Conservation (phyloP, 2,113 vertebrate genomes). For the Panurus biarmicus region DNA sequence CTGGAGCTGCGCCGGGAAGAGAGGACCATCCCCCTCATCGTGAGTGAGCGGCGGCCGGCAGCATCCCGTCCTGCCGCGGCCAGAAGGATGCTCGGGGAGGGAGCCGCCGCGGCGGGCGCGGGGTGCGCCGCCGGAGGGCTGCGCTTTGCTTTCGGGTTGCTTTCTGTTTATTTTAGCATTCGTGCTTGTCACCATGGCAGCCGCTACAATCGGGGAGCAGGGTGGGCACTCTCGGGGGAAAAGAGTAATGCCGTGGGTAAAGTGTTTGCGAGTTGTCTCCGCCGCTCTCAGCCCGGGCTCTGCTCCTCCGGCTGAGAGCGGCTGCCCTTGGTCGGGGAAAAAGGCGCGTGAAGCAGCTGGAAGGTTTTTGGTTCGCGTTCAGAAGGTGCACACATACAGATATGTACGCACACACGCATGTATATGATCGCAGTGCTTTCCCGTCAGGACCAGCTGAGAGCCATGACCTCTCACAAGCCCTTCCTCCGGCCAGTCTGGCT, state of each 20-base stretch:
- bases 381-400: neutral
- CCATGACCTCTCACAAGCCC: neutral
- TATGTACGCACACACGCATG: too few relatives aligned
- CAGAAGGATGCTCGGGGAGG: conserved; percentile 15
- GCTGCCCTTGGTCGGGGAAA: neutral
- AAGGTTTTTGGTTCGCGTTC: neutral
- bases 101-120: neutral
- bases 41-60: conserved; percentile 68
- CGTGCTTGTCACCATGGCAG: conserved; percentile 73
- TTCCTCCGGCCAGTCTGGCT: neutral
- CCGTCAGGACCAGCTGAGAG: neutral
- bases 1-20: conserved; percentile 85
- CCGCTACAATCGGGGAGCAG: neutral
- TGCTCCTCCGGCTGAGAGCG: neutral
- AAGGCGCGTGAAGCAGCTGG: neutral
- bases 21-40: conserved; percentile 85
- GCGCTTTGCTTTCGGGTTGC: neutral
- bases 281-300: neutral
- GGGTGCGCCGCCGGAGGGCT: neutral
- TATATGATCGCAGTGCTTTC: neutral
- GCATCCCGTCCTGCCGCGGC: conserved; percentile 41
- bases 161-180: conserved; percentile 52
- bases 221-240: neutral
- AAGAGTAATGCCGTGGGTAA: neutral
- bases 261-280: neutral